These are phyloP conservation scores for Acanthiza pusilla DNA, from an alignment of 2,797 vertebrate genomes.

Conservation along the genomic window DNA sequence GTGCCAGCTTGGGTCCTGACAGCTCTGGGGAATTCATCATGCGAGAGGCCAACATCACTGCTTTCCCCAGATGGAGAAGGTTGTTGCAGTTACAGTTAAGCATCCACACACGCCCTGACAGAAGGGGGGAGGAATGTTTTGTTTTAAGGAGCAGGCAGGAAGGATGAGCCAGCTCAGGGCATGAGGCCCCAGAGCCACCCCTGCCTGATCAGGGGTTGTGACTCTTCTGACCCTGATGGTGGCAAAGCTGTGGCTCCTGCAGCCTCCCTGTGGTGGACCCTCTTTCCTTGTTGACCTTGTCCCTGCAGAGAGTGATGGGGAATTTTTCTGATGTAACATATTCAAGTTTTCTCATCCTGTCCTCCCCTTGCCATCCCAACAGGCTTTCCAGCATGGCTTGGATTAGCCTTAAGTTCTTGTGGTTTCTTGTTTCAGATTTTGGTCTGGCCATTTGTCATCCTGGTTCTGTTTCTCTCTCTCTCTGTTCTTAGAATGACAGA, in stretches of 20 bases:
- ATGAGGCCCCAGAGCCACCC: neutral
- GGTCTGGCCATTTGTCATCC: conserved; percentile 28
- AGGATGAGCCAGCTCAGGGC: neutral
- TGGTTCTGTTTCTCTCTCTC: conserved; percentile 43
- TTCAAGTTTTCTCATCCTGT: neutral
- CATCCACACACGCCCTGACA: neutral
- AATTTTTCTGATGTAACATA: neutral
- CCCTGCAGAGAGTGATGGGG: neutral
- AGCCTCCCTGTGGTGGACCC: neutral
- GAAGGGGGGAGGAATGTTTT: neutral
- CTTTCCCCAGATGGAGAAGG: neutral
- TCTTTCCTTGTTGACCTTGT: neutral
- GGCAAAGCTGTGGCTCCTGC: neutral
- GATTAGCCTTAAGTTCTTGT: neutral
- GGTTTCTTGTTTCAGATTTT: conserved; percentile 54
- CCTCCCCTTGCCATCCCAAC: neutral
- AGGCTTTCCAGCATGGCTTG: conserved; percentile 7
- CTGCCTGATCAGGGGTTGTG: neutral
- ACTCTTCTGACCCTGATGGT: neutral
- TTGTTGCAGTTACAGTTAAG: rapidly evolving
- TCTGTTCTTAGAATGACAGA: conserved; percentile 38
- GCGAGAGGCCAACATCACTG: neutral
- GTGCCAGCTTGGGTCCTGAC: neutral
- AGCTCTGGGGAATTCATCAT: neutral
- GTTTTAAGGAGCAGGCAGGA: neutral